Evolutionary conservation across 2,797 vertebrate genomes (phyloP), one percentile per base, ranked within the genome.

Genomic region (Remorina albescens): DNA sequence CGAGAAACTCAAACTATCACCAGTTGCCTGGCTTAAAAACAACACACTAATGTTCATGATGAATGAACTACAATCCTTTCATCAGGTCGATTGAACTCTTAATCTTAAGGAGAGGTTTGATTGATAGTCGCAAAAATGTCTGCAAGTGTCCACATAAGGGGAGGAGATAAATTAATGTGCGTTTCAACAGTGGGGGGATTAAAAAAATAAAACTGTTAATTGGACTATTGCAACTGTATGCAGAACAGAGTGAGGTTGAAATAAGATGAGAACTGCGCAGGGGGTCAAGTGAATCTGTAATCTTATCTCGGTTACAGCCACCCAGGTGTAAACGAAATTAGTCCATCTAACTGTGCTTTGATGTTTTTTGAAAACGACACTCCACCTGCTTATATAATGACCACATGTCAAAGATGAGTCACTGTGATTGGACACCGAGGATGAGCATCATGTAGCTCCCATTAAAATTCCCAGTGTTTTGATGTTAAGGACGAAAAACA

Each of bases 341-440:
- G 41, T 41, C 37, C 51, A 16, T n/a, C 57, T 66, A 9, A 2
- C 28, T n/a, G 1, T 67, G 23, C 74, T 63, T 46, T 15, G 57
- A 47, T 67, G 57, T 66, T 4, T 12, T 69, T 80, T 41, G 46
- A 41, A 63, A 25, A 51, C 60, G 57, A 77, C 63, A 25, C 60
- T 58, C 49, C 44, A 57, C 36, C 51, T 12, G 13, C 47, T 81
- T 78, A 63, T 32, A 56, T 78, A 79, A 81, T 41, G 70, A 66
- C 67, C 66, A 69, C 65, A 79, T 60, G 46, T 54, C 61, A 79
- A 62, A 63, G 69, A 76, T 78, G 73, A 85, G 64, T 75, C 74
- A 83, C 26, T 5, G 8, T 66, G 64, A 73, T 57, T 56, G 54
- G 80, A 71, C 28, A 26, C 46, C 6, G 41, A 67, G 55, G 71